Percentiles rank a stretch among this genome's conserved stretches.
These are phyloP conservation scores for Istiophorus platypterus DNA, from an alignment of 2,113 vertebrate genomes.

Conservation along the genomic window DNA sequence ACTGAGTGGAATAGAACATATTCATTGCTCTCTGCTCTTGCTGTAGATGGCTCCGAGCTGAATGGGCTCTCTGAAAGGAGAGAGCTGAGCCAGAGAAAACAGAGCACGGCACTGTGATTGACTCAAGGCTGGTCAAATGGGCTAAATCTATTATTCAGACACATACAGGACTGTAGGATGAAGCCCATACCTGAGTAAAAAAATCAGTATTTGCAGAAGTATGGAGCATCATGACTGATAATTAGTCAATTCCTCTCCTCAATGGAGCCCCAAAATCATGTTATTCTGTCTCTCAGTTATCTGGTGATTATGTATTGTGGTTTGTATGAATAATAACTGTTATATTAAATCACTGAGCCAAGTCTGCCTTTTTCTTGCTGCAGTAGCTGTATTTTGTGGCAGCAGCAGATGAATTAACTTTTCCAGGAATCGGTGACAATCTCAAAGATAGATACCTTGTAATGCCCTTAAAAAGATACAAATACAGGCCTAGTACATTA, in stretches of 20 bases:
- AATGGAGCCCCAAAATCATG: background rate
- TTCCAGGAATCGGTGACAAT: no score
- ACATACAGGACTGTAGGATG: slow-evolving; percentile 26
- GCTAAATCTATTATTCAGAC: slow-evolving; percentile 66
- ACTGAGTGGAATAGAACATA: slow-evolving; percentile 70
- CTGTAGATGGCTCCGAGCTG: slow-evolving; percentile 64
- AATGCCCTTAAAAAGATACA: background rate
- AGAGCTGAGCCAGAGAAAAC: slow-evolving; percentile 62
- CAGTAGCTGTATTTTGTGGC: background rate
- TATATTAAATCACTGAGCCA: background rate
- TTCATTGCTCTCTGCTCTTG: slow-evolving; percentile 65
- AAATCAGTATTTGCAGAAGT: slow-evolving; percentile 47
- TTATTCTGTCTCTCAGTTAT: background rate
- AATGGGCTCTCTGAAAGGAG: slow-evolving; percentile 72
- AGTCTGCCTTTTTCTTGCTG: slow-evolving; percentile 3
- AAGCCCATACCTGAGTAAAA: slow-evolving; percentile 3
- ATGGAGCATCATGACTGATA: slow-evolving; percentile 11
- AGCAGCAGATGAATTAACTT: background rate
- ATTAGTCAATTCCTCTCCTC: slow-evolving; percentile 20
- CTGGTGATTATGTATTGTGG: slow-evolving; percentile 12
- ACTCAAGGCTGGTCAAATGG: slow-evolving; percentile 55
- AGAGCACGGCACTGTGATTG: slow-evolving; percentile 54
- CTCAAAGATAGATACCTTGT: no score
- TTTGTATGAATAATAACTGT: slow-evolving; percentile 11
- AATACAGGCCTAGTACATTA: background rate